Conservation (phyloP, 2,113 vertebrate species). For the Climacteris rufus region DNA sequence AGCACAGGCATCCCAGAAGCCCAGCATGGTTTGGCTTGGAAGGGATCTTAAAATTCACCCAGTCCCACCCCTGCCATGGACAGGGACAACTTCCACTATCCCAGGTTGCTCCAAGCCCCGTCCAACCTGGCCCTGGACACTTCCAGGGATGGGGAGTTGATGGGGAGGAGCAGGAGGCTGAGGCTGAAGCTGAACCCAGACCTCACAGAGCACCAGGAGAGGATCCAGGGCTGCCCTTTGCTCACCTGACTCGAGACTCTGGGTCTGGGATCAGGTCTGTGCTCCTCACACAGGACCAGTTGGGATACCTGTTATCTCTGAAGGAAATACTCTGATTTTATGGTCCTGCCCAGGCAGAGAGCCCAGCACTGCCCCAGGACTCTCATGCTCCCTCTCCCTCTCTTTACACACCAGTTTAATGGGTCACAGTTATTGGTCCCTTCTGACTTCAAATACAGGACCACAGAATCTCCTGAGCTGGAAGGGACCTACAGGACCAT, state of each 20-base stretch:
- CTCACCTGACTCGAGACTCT: rapidly evolving
- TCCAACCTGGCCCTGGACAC: background rate
- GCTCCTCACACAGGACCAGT: rapidly evolving
- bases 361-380: background rate
- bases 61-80: background rate
- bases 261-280: rapidly evolving
- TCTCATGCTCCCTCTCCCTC: background rate
- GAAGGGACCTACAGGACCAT: background rate
- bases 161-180: background rate
- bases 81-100: background rate
- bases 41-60: rapidly evolving
- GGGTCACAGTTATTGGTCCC: background rate
- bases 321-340: background rate
- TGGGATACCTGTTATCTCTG: rapidly evolving
- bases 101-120: background rate
- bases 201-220: background rate
- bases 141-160: background rate
- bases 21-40: background rate
- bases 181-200: background rate
- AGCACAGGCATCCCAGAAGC: background rate
- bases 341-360: background rate
- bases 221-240: background rate
- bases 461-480: background rate
- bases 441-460: too few relatives aligned
- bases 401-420: background rate